phyloP scores from a whole-genome alignment of 2,113 vertebrate genomes.

The Aldabrachelys gigantea region DNA sequence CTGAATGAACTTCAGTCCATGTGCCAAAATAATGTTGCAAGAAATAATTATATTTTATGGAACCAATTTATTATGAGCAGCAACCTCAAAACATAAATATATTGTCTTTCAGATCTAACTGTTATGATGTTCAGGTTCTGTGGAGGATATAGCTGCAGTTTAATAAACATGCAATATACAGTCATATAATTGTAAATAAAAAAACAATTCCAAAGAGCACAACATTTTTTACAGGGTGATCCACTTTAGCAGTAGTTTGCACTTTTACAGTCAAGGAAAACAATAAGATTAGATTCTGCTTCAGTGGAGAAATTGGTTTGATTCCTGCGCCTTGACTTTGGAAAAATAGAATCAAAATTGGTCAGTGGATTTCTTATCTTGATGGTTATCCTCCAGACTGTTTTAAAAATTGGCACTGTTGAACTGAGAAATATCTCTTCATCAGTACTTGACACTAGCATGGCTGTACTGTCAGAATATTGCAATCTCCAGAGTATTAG shows the following conservation, averaged over 20 bases:
- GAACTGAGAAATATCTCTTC: background rate
- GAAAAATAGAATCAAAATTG: slow-evolving; percentile 18
- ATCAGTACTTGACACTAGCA: slow-evolving; percentile 37
- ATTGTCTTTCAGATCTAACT: slow-evolving; percentile 14
- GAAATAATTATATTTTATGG: slow-evolving; percentile 68
- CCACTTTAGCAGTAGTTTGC: slow-evolving; percentile 42
- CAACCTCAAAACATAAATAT: slow-evolving; percentile 11
- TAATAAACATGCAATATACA: slow-evolving; percentile 10
- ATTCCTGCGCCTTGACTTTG: slow-evolving; percentile 15
- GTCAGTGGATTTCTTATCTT: background rate
- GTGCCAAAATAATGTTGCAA: slow-evolving; percentile 62
- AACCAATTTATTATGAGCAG: slow-evolving; percentile 56
- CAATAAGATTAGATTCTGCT: slow-evolving; percentile 48
- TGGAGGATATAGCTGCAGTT: background rate
- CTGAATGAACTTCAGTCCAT: slow-evolving; percentile 46
- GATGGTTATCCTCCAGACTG: background rate
- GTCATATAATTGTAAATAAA: background rate
- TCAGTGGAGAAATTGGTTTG: slow-evolving; percentile 6
- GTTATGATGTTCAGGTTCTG: slow-evolving; percentile 7
- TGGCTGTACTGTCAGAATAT: background rate
- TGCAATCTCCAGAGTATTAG: slow-evolving; percentile 53
- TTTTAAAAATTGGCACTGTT: slow-evolving; percentile 9
- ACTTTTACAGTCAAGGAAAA: slow-evolving; percentile 51
- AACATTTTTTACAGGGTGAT: slow-evolving; percentile 54
- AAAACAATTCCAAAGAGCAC: background rate